Percentiles rank a stretch among this genome's conserved stretches.
phyloP scores from a whole-genome alignment of 2,797 vertebrate species.

The Pachyuromys duprasi region DNA sequence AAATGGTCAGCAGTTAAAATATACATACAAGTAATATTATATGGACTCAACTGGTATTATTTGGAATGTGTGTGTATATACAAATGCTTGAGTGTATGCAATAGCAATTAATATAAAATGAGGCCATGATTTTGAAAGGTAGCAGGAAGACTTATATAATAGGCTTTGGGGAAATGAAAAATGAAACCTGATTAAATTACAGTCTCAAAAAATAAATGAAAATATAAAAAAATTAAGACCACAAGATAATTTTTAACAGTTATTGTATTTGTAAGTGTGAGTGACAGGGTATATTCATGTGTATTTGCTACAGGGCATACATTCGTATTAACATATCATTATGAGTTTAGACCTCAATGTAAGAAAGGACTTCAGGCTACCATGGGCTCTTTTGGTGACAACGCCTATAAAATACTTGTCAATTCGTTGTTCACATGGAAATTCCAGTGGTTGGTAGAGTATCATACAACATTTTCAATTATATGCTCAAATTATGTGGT shows the following conservation, averaged over 20 bases:
- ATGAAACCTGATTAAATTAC: background rate
- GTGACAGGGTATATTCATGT: rapidly evolving
- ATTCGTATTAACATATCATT: background rate
- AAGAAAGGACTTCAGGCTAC: background rate
- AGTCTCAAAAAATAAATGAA: background rate
- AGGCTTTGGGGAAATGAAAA: background rate
- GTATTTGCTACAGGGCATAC: background rate
- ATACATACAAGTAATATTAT: too few relatives aligned
- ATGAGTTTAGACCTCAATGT: background rate
- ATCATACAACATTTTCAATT: background rate
- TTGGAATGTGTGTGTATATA: background rate
- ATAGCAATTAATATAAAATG: background rate
- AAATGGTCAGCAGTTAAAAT: background rate
- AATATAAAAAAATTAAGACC: background rate
- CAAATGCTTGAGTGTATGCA: background rate
- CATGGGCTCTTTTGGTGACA: background rate
- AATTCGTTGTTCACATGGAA: background rate
- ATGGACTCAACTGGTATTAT: background rate
- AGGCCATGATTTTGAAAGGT: background rate
- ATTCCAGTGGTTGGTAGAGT: background rate
- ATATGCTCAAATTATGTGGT: background rate
- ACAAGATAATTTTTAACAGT: background rate
- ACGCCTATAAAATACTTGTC: background rate
- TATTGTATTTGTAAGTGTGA: background rate
- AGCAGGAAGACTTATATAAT: background rate